These are phyloP conservation scores for Heterodera filipjevi DNA, from an alignment of 2,888 invertebrate genomes.

Conservation along the genomic window DNA sequence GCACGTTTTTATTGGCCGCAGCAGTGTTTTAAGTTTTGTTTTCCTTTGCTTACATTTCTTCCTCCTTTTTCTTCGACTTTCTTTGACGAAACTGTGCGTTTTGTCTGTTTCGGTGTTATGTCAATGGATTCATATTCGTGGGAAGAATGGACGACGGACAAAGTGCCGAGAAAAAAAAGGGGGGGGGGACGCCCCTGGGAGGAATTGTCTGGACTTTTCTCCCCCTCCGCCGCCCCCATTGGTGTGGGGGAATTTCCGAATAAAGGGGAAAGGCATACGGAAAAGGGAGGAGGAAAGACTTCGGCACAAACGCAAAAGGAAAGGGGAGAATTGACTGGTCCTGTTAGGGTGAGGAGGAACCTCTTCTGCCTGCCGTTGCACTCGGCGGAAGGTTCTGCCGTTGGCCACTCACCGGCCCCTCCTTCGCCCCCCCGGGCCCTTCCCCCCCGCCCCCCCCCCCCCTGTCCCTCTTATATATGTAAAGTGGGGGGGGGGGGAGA, in stretches of 20 bases:
- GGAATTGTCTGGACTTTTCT: conserved; percentile 7
- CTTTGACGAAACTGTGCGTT: neutral
- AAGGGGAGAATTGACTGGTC: conserved; percentile 3
- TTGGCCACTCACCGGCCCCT: neutral
- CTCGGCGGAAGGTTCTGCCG: neutral
- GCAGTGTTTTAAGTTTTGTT: neutral
- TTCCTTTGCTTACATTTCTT: neutral
- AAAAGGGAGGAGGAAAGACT: neutral
- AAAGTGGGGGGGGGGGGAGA: conserved; percentile 1
- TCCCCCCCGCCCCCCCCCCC: too few relatives aligned
- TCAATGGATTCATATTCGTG: neutral
- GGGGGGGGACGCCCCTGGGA: neutral
- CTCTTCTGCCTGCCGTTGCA: neutral
- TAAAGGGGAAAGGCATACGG: conserved; percentile 10
- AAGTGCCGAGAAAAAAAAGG: too few relatives aligned
- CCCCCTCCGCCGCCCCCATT: too few relatives aligned
- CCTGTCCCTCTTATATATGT: neutral
- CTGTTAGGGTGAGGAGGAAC: neutral
- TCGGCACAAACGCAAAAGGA: neutral
- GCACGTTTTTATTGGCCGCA: neutral
- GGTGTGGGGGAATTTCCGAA: conserved; percentile 7
- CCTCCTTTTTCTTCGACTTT: neutral
- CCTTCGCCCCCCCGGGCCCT: too few relatives aligned
- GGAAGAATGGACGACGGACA: neutral
- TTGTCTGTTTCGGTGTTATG: neutral